Percentiles rank a stretch among this genome's conserved stretches.
Conservation (phyloP, 2,888 invertebrate genomes). For the Lasius platythorax region DNA sequence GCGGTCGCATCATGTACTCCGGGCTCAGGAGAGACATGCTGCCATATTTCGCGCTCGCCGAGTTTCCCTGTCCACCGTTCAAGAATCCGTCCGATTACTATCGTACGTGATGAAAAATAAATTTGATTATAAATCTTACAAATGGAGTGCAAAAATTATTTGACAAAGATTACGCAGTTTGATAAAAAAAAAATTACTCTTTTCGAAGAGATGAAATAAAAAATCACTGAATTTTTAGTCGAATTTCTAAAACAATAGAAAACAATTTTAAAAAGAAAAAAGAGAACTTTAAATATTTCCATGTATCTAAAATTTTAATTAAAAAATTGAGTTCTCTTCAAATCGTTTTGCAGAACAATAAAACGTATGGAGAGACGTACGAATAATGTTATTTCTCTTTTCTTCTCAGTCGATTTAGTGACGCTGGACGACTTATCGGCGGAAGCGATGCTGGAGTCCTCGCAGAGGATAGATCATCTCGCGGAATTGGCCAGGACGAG, state of each 20-base stretch:
- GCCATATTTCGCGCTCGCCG: slow-evolving; percentile 94
- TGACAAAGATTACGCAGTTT: not conserved
- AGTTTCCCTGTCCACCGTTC: slow-evolving; percentile 98
- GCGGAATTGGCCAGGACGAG: slow-evolving; percentile 93
- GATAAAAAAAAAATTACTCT: too few relatives aligned
- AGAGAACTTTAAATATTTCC: not conserved
- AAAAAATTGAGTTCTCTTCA: too few relatives aligned
- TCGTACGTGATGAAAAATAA: slow-evolving; percentile 88
- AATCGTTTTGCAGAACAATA: not conserved
- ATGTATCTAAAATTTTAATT: not conserved
- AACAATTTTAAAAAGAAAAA: not conserved
- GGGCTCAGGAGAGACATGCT: slow-evolving; percentile 96
- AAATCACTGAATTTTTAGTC: not conserved
- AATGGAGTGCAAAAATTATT: not conserved
- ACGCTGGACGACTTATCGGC: slow-evolving; percentile 97
- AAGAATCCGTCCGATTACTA: slow-evolving; percentile 99
- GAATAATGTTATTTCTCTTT: slow-evolving; percentile 61
- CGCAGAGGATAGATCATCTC: slow-evolving; percentile 96
- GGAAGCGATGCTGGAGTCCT: slow-evolving; percentile 97
- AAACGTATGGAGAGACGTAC: not conserved
- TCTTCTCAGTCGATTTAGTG: slow-evolving; percentile 95
- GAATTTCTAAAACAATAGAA: not conserved
- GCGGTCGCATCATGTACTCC: slow-evolving; percentile 96
- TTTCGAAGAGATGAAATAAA: not conserved
- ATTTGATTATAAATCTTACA: not conserved